phyloP scores from a whole-genome alignment of 37 sponge, comb jelly and placozoan species.

The Diacarnus erythraeanus region DNA sequence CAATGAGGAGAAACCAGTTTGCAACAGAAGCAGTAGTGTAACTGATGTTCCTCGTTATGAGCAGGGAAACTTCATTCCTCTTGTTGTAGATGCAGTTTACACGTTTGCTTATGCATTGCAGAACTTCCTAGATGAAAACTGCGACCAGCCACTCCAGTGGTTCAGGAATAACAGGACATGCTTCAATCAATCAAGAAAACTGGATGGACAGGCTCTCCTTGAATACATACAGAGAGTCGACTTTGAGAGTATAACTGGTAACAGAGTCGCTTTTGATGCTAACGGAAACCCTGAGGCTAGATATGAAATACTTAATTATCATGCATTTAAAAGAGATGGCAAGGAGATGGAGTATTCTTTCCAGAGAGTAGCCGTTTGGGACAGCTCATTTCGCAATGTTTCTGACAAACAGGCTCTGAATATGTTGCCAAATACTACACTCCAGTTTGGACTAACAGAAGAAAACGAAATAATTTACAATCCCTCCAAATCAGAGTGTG shows the following conservation, averaged over 20 bases:
- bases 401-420: background rate
- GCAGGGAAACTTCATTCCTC: conserved; percentile 65
- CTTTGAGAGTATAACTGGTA: conserved; percentile 49
- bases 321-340: background rate
- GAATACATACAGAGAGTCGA: conserved; percentile 51
- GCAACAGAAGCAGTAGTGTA: background rate
- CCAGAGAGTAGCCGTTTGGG: conserved; percentile 49
- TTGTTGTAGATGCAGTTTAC: conserved; percentile 89
- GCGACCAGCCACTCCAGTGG: conserved; percentile 44
- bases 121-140: conserved; percentile 67
- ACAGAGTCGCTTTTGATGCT: conserved; percentile 57
- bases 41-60: conserved; percentile 31
- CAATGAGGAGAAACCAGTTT: background rate
- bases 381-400: conserved; percentile 1
- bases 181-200: conserved; percentile 26
- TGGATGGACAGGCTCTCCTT: conserved; percentile 34
- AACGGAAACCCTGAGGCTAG: conserved; percentile 49
- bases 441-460: conserved; percentile 58
- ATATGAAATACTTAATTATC: conserved; percentile 74
- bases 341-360: background rate
- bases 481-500: conserved; percentile 44
- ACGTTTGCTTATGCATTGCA: conserved; percentile 76
- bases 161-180: conserved; percentile 38
- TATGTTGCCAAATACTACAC: background rate
- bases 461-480: background rate